Conservation (phyloP, 2,888 invertebrate genomes). For the Noctua janthina region DNA sequence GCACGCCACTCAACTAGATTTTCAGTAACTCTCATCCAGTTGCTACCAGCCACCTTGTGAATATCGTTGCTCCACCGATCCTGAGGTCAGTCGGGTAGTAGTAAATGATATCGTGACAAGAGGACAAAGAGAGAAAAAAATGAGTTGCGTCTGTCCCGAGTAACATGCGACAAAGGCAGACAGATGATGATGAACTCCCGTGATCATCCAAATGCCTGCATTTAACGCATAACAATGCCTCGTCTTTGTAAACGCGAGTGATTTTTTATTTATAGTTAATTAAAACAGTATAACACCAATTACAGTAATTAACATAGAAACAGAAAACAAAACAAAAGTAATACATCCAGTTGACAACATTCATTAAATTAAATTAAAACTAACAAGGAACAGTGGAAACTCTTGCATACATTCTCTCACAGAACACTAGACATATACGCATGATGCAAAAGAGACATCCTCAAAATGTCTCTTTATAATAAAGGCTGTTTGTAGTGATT, state of each 20-base stretch:
- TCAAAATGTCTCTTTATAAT: background rate
- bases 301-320: too few species aligned
- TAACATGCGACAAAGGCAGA: background rate
- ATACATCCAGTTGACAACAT: too few species aligned
- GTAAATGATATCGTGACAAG: background rate
- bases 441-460: constrained; percentile 12
- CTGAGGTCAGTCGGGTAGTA: background rate
- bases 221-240: background rate
- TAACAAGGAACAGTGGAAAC: too few species aligned
- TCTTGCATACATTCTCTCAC: too few species aligned
- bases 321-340: too few species aligned
- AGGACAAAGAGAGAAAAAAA: background rate
- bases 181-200: background rate
- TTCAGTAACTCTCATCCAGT: too few species aligned
- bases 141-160: background rate
- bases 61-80: too few species aligned
- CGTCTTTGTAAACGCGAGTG: background rate
- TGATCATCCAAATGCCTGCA: background rate
- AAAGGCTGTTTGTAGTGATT: background rate
- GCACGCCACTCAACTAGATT: too few species aligned
- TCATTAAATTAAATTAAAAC: too few species aligned
- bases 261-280: background rate
- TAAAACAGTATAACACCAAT: too few species aligned
- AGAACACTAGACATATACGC: too few species aligned
- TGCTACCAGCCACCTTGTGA: too few species aligned